Evolutionary conservation across 2,888 invertebrate genomes (phyloP).

Genomic region (Prosopocoilus inquinatus): DNA sequence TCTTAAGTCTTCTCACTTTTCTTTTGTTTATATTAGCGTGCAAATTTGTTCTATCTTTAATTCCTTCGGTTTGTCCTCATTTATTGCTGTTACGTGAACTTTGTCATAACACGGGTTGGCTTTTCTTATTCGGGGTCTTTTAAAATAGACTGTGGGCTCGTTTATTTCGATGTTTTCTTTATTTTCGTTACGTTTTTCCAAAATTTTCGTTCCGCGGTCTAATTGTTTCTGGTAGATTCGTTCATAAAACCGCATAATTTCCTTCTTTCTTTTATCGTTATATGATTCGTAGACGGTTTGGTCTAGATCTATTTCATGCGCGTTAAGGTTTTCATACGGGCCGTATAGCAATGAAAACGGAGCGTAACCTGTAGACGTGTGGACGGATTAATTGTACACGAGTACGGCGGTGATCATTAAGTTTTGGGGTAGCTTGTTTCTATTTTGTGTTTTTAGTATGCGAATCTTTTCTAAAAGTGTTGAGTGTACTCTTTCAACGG

Average conservation of each 20-base stretch:
- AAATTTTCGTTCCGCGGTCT: constrained; percentile 1
- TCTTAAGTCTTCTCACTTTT: constrained; percentile 23
- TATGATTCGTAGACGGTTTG: constrained; percentile 8
- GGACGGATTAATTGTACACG: too few relatives aligned
- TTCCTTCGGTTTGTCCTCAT: constrained; percentile 8
- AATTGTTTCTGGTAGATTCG: constrained; percentile 15
- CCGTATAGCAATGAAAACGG: constrained; percentile 12
- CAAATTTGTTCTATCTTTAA: constrained; percentile 16
- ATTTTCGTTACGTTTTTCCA: constrained; percentile 12
- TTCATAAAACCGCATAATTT: constrained; percentile 14
- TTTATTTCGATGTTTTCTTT: constrained; percentile 9
- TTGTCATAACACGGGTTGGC: constrained; percentile 10
- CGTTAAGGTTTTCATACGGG: constrained; percentile 11
- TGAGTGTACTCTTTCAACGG: constrained; percentile 21
- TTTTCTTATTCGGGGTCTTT: background rate
- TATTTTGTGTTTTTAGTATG: too few relatives aligned
- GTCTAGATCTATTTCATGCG: background rate
- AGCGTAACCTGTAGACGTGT: background rate
- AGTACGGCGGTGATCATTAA: too few relatives aligned
- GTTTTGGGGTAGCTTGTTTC: too few relatives aligned
- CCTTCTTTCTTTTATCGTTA: constrained; percentile 11
- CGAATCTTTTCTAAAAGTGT: background rate
- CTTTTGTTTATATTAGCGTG: constrained; percentile 18
- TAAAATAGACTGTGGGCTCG: constrained; percentile 1
- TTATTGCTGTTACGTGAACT: constrained; percentile 4